phyloP scores from a whole-genome alignment of 2,113 vertebrate genomes.

The Limnothrissa miodon region DNA sequence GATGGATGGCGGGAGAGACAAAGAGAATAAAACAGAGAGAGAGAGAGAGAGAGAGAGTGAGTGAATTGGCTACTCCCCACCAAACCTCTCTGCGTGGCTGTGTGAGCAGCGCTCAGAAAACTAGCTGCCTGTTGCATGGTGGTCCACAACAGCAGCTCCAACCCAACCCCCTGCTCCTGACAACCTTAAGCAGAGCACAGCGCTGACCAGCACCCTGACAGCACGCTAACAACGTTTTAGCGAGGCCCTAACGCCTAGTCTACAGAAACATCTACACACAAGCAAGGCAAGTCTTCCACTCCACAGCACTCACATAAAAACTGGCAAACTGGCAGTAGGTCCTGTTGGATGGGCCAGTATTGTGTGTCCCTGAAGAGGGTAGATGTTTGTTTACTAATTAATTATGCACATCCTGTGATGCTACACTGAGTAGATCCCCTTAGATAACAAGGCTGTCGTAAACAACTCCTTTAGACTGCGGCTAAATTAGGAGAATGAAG shows the following conservation, averaged over 20 bases:
- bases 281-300: neutral
- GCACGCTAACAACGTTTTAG: neutral
- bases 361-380: neutral
- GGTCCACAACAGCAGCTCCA: neutral
- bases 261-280: neutral
- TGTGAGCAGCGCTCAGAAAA: neutral
- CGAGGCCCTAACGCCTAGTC: neutral
- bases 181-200: neutral
- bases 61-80: neutral
- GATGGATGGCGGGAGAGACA: neutral
- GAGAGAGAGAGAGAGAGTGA: neutral
- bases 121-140: neutral
- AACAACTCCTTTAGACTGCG: neutral
- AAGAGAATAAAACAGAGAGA: neutral
- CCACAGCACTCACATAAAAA: neutral
- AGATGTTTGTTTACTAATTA: neutral
- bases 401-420: neutral
- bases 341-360: neutral
- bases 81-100: neutral
- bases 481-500: neutral
- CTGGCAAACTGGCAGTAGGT: neutral
- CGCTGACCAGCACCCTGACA: neutral
- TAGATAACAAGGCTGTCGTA: neutral
- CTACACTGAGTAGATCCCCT: neutral
- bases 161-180: neutral